These are phyloP conservation scores for Buphagus erythrorhynchus DNA, from an alignment of 2,797 vertebrate species.

Conservation along the genomic window DNA sequence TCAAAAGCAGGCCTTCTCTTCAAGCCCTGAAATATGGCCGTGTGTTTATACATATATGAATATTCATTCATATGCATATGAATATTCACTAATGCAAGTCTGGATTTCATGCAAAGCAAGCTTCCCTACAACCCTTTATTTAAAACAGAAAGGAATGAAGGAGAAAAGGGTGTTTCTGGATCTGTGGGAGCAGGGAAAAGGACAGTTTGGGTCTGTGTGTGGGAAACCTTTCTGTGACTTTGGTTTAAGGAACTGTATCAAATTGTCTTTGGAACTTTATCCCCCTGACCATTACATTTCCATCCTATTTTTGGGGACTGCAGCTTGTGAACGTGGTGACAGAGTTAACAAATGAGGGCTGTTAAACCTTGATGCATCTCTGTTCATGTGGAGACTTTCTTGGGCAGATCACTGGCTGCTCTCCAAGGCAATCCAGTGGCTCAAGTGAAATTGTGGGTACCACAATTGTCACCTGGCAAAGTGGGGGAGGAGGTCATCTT, in stretches of 20 bases:
- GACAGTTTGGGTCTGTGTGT: neutral
- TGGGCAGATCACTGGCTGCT: neutral
- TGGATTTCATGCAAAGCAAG: conserved; percentile 26
- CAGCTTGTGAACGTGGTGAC: neutral
- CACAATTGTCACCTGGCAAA: neutral
- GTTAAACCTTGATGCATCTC: neutral
- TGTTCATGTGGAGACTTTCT: neutral
- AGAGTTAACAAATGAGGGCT: neutral
- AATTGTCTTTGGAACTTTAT: neutral
- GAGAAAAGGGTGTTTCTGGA: neutral
- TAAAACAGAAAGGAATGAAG: neutral
- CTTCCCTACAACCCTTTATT: neutral
- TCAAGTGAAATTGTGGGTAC: neutral
- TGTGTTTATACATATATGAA: neutral
- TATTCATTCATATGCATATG: neutral
- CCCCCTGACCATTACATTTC: neutral
- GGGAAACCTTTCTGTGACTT: neutral
- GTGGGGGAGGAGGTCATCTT: neutral
- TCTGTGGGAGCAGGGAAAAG: neutral
- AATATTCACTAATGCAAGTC: neutral
- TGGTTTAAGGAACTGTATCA: neutral
- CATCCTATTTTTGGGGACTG: neutral
- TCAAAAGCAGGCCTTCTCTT: neutral
- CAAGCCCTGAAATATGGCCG: neutral
- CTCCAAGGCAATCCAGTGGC: conserved; percentile 2